Base-by-base conservation (phyloP, 2,888 invertebrate genomes). In the Megalurothrips usitatus region DNA sequence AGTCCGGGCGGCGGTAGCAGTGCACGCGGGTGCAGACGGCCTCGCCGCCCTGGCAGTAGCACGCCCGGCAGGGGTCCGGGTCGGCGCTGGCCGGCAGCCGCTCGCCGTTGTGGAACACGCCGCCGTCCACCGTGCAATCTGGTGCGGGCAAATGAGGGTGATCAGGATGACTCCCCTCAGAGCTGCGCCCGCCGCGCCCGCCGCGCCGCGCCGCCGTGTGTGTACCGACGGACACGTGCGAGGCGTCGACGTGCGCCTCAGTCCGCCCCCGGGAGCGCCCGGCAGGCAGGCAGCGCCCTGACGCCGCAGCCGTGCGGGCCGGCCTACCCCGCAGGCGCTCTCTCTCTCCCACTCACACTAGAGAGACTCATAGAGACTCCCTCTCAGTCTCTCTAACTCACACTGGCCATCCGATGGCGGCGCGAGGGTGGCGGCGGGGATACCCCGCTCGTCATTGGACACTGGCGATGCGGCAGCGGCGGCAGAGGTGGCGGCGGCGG, bases 41-140 rank as follows among this genome's bases (percentile, higher is more conserved):
- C 86, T 94, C 93, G 1, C 94, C 94, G 34, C 94, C 93, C 87
- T 93, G 91, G 87, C 94, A 94, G 88, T 93, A 94, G 87, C 94
- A 94, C 82, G 93, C 93, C 85, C 92, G 92, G 88, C 94, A 94
- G 47, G 94, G 94, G 84, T 92, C 68, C 68, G 92, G 91, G 58
- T 89, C 89, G 79, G 91, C 89, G 1, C 92, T 91, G 3, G 92
- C 91, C 14, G 92, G 91, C 84, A 93, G 90, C 84, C 89, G 87
- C 84, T 92, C 92, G 4, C 92, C 92, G 11, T 88, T 86, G 86
- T 89, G 88, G 87, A 92, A 93, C 82, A 91, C 90, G 84, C 91
- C 89, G 84, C 91, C 91, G 79, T 92, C 92, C 63, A 92, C 88
- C 26, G 91, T 89, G 86, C 92, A 92, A 83, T 89, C 88, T 88